Evolutionary conservation across 2,113 vertebrate species (phyloP), one percentile per base, ranked within the genome.

Genomic region (Pimephales promelas): DNA sequence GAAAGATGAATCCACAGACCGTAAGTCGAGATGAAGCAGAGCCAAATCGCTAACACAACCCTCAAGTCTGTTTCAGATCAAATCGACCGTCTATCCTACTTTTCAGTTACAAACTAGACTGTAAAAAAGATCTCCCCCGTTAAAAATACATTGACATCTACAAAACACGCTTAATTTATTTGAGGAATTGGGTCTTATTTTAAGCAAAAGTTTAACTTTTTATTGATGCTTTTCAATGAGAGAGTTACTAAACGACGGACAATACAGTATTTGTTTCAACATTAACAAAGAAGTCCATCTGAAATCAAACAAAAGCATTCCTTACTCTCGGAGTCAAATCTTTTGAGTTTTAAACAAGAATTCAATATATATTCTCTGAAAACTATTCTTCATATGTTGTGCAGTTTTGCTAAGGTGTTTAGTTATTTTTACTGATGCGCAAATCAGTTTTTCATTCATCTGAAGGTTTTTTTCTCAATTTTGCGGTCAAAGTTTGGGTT

Each of bases 1-100:
- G 97, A 61, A 97, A 97, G 92, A 97, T 98, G 92, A 99, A 98
- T 88, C 97, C 97, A 82, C 98, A 99, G 92, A 96, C 95, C 36
- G 96, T 98, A 90, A 96, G 96, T 96, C 9, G 28, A 64, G 28
- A 31, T 71, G 16, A 70, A 70, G 16, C 45, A 79, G n/a, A 16
- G 34, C 14, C 7, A 11, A 43, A 45, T 14, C 16, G 34, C 16
- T 24, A 22, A 31, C 45, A 26, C 3, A 43, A 13, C 22, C 36
- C 68, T 59, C 28, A 8, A 0, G 8, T 40, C 40, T 9, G 40
- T 10, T 40, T 28, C 0, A 2, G 24, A 40, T 40, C 1, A n/a
- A 40, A 6, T 68, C 1, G 57, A 6, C 9, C 10, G 1, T 26
- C 7, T 49, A 26, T 73, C 6, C 24, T 31, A 52, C 14, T 28